Evolutionary conservation across 2,888 invertebrate species (phyloP).

Genomic region (Silvanus unidentatus): DNA sequence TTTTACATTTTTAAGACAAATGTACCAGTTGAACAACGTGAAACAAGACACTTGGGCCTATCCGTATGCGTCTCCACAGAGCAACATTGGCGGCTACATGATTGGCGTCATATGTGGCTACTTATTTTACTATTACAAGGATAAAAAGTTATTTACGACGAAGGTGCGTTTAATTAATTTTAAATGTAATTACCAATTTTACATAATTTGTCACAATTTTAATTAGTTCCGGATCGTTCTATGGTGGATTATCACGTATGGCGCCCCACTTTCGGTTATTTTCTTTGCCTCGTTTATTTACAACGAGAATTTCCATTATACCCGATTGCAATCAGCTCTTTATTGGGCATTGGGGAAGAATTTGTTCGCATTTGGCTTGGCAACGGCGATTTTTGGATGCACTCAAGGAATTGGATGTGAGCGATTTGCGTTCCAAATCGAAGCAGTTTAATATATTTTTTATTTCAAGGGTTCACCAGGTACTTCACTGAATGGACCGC

Average conservation of each 20-base stretch:
- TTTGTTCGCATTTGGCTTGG: slow-evolving; percentile 13
- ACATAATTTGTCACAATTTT: slow-evolving; percentile 10
- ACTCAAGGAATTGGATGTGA: slow-evolving; percentile 14
- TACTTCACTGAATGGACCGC: slow-evolving; percentile 17
- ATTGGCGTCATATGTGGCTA: slow-evolving; percentile 8
- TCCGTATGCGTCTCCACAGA: background rate
- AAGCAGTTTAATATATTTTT: background rate
- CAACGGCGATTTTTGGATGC: slow-evolving; percentile 12
- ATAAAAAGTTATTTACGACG: slow-evolving; percentile 15
- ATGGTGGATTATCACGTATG: background rate
- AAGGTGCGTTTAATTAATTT: slow-evolving; percentile 16
- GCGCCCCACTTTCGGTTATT: background rate
- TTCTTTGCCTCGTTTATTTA: background rate
- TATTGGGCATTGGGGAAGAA: slow-evolving; percentile 4
- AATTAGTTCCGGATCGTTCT: slow-evolving; percentile 4
- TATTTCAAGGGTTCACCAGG: slow-evolving; percentile 13
- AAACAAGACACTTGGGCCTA: too few species aligned
- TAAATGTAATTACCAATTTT: background rate
- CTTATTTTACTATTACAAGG: slow-evolving; percentile 23
- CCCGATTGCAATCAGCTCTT: slow-evolving; percentile 9
- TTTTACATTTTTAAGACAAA: too few species aligned
- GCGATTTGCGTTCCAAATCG: background rate
- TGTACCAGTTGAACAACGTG: too few species aligned
- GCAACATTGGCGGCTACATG: slow-evolving; percentile 4
- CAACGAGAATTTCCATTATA: background rate